Evolutionary conservation across 2,888 invertebrate genomes (phyloP), one percentile per base, ranked within the genome.

Genomic region (Epistrophella euchroma): DNA sequence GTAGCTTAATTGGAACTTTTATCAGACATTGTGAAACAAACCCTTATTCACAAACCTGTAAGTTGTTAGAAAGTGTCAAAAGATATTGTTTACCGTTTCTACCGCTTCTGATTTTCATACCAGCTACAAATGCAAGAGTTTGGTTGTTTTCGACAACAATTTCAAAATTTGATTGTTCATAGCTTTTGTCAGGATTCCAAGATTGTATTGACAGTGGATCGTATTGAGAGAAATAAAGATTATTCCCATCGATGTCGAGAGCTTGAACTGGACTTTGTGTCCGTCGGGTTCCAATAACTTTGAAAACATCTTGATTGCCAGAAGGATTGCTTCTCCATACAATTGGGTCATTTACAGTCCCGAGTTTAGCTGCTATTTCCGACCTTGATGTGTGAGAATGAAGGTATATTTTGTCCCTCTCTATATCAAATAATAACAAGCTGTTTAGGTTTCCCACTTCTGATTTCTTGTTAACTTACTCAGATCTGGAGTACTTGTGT

Each of bases 261-360:
- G 94, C 95, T 91, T 96, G 93, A 0, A 96, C 95, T 3, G 95
- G 96, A 4, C 95, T 93, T 91, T 96, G 96, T 1, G 94, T 94
- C 74, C 96, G 93, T 79, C 93, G 92, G 78, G 91, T 90, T 62
- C 93, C 91, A 88, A 94, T 94, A 64, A 94, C 89, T 70, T 92
- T 90, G 89, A 95, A 95, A 22, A 93, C 90, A 75, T 93, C 90
- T 15, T 94, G 92, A 0, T 91, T 90, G 0, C 93, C 92, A 4
- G 92, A 91, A 0, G 93, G 88, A 79, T 93, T 89, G 0, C 91
- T 80, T 0, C 85, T 64, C 90, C 94, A 95, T 1, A 88, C 52
- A 0, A 92, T 37, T 9, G 19, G 43, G n/a, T 87, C 25, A 15
- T 87, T 87, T 0, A 87, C 52, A 6, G 25, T 6, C 0, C 15